Evolutionary conservation across 2,888 invertebrate species (phyloP), one percentile per base, ranked within the genome.

Genomic region (Sinopyrophorus schimmeli): DNA sequence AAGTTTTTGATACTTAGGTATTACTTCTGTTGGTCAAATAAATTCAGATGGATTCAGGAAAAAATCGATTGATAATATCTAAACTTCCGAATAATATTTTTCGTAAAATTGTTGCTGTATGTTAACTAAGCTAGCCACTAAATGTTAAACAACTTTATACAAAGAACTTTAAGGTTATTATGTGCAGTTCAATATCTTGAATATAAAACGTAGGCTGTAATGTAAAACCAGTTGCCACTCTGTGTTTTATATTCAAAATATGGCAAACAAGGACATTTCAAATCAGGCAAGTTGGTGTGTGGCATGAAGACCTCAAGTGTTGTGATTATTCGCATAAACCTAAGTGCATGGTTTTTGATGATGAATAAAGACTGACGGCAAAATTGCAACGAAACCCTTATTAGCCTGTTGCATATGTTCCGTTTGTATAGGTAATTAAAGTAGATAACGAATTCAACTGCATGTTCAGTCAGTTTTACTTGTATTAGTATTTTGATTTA

Each of bases 241-340:
- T 46, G 46, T 26, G 38, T 30, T 31, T 20, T 46, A 38, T 32
- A 39, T 46, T 32, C 21, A 5, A 39, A 46, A 41, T 17, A 5
- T 9, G 26, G 34, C 18, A 40, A 21, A 12, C 17, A 37, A 34
- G 43, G 43, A 43, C 24, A 20, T 39, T 38, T 26, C n/a, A 12
- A 12, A 47, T 31, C 47, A 52, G 52, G 52, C 52, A 52, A 65
- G 63, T 62, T 61, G 58, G 58, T 61, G 62, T 48, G 51, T 59
- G 58, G 59, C 47, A 44, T 52, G 44, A 30, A 48, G 47, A 60
- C 52, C 56, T 57, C 54, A 55, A 59, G 63, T 59, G 60, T 63
- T 62, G 63, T 64, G 63, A 63, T 59, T 48, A 53, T 40, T 47
- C 42, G 47, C 53, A 53, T 48, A 55, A 53, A 52, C 27, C 27